These are phyloP conservation scores for Electrophaes corylata DNA, from an alignment of 2,888 invertebrate genomes.

Conservation along the genomic window DNA sequence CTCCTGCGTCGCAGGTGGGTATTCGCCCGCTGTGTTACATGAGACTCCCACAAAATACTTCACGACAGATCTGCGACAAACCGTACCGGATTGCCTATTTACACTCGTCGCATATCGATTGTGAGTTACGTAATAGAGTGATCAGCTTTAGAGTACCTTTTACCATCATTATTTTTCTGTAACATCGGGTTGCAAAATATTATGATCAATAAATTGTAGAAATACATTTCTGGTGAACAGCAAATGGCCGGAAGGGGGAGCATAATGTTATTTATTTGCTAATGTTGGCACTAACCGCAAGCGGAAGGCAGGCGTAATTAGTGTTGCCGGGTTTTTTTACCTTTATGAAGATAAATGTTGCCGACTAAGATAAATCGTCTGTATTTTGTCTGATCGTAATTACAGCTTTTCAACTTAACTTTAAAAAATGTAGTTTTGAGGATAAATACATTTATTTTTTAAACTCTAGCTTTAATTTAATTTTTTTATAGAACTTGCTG, in stretches of 20 bases:
- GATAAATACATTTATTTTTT: too few relatives aligned
- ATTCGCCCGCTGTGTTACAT: too few relatives aligned
- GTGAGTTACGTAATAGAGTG: background rate
- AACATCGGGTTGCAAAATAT: background rate
- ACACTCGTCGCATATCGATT: background rate
- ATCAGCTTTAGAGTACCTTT: background rate
- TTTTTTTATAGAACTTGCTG: too few relatives aligned
- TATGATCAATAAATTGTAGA: constrained; percentile 11
- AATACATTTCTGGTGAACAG: constrained; percentile 5
- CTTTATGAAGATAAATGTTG: constrained; percentile 21
- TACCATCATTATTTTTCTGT: background rate
- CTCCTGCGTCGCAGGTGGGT: too few relatives aligned
- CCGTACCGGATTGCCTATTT: background rate
- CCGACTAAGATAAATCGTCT: background rate
- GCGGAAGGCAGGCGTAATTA: constrained; percentile 8
- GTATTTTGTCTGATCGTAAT: background rate
- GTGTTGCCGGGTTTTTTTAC: constrained; percentile 8
- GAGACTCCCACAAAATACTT: too few relatives aligned
- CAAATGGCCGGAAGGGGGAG: constrained; percentile 6
- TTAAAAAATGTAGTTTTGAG: too few relatives aligned
- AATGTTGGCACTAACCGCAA: constrained; percentile 15
- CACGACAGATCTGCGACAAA: too few relatives aligned
- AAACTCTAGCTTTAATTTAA: too few relatives aligned
- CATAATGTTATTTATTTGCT: constrained; percentile 20
- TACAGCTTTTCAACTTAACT: too few relatives aligned